Evolutionary conservation across 35 echinoderm and acorn worm genomes (phyloP).

Genomic region (Stichopus chloronotus): DNA sequence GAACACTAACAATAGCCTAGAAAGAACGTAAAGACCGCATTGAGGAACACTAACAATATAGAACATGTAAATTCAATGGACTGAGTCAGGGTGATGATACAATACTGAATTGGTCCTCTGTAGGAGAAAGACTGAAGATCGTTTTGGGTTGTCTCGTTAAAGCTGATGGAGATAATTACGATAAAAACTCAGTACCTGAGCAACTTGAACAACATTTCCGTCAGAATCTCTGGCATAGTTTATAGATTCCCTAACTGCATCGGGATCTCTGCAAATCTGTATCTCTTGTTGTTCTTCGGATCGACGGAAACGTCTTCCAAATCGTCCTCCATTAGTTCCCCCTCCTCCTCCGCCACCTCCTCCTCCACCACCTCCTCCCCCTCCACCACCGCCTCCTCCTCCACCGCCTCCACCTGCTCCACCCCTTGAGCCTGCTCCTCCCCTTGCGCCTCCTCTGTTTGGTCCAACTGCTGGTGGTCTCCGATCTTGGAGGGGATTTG

Average conservation of each 20-base stretch:
- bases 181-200: not conserved
- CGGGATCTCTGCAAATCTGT: not conserved
- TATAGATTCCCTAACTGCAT: conserved; percentile 24
- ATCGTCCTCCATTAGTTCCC: not conserved
- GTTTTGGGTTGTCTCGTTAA: no score
- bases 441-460: no score
- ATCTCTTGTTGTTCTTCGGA: not conserved
- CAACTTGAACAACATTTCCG: conserved; percentile 25
- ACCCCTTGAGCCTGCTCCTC: not conserved
- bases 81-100: no score
- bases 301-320: not conserved
- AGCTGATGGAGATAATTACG: no score
- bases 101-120: no score
- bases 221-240: conserved; percentile 22
- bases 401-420: not conserved
- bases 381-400: not conserved
- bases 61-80: no score
- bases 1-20: no score
- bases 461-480: no score
- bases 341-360: not conserved
- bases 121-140: no score
- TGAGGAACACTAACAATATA: no score
- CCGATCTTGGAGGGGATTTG: no score
- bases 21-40: no score
- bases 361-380: not conserved